Base-by-base conservation (phyloP, 2,113 vertebrate genomes). In the Pluvialis apricaria region DNA sequence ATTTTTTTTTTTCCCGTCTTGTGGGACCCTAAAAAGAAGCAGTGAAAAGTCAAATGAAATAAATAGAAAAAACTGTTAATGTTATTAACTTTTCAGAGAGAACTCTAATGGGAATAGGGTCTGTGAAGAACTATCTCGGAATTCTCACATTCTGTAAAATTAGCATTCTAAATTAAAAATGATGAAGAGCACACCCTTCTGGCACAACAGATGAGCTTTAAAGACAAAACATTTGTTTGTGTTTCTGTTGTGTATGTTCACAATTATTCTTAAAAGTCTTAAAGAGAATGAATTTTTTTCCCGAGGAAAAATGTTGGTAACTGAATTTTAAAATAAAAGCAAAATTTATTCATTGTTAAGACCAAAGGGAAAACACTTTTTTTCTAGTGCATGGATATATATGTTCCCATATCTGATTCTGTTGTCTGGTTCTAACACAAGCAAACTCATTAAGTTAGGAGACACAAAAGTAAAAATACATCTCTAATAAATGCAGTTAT, bases 111-210 rank as follows among this genome's bases (percentile, higher is more conserved):
- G 47, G 64, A 68, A 68, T n/a, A 70, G 52, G 55, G 8, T 17
- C n/a, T 66, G 8, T 93, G 75, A 93, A 73, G 51, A 90, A 32
- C 52, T 72, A 18, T 82, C 38, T 90, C 45, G 60, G 52, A 94
- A 77, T 88, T 93, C n/a, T 88, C 60, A 77, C 18, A 40, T 73
- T 92, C 38, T 90, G 26, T 79, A 90, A 86, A 94, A 93, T 92
- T 78, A 83, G 11, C 57, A 52, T 89, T 92, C 71, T 90, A 62
- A 90, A 84, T 92, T 90, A 92, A 92, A 94, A 92, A 83, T 81
- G 2, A 90, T 19, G 60, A 81, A 86, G 51, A 88, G 25, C 76
- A 86, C 29, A 73, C 47, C n/a, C 79, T 96, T 95, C 87, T 96
- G 82, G 71, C 54, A 93, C 51, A 81, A 54, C 49, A 92, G 52